These are phyloP conservation scores for Saguinus midas DNA, from an alignment of 2,113 vertebrate species.

Conservation along the genomic window DNA sequence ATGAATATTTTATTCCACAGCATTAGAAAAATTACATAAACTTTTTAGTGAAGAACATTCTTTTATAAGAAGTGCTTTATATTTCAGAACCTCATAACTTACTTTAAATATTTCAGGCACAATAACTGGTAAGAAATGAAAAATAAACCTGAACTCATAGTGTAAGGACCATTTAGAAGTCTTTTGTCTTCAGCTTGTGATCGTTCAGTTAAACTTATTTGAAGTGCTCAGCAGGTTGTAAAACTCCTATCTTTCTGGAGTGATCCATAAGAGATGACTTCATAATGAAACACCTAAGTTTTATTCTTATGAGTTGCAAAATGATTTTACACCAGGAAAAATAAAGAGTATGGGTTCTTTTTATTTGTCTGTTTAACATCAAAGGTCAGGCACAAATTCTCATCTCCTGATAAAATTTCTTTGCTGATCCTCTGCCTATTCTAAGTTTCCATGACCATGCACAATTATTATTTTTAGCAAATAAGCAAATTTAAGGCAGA, in stretches of 20 bases:
- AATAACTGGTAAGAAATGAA: conserved; percentile 54
- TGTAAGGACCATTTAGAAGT: conserved; percentile 33
- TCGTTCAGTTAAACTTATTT: neutral
- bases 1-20: conserved; percentile 67
- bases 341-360: neutral
- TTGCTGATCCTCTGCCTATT: neutral
- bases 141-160: conserved; percentile 7
- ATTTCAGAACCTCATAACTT: conserved; percentile 36
- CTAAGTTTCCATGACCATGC: conserved; percentile 19
- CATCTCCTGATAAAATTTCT: conserved; percentile 31
- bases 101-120: conserved; percentile 46
- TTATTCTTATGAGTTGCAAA: conserved; percentile 42
- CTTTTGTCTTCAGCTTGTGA: conserved; percentile 40
- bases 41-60: conserved; percentile 51
- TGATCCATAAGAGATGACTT: conserved; percentile 19
- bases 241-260: conserved; percentile 20
- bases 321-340: neutral
- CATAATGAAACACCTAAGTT: conserved; percentile 44
- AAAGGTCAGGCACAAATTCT: conserved; percentile 24
- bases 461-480: conserved; percentile 28
- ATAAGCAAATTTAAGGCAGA: conserved; percentile 19
- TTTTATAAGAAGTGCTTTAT: conserved; percentile 48
- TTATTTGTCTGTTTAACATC: conserved; percentile 8
- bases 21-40: conserved; percentile 62
- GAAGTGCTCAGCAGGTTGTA: conserved; percentile 53